Conservation (phyloP, 2,113 vertebrate species). For the Chauna torquata region DNA sequence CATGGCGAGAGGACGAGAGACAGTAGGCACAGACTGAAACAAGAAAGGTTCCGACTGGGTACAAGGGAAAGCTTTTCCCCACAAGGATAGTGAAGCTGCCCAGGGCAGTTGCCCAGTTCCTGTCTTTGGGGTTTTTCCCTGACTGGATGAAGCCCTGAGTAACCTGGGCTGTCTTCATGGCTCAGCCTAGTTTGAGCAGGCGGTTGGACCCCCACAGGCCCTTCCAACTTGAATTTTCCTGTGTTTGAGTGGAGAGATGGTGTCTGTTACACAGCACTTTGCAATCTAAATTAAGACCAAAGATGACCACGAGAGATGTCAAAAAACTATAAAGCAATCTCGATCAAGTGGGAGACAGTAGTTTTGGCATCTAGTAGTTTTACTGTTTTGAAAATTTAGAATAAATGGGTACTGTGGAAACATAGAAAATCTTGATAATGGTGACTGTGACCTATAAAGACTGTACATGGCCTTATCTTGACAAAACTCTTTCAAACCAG, state of each 20-base stretch:
- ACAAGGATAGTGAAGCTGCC: neutral
- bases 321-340: neutral
- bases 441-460: neutral
- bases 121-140: neutral
- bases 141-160: neutral
- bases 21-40: neutral
- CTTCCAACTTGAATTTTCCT: neutral
- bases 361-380: neutral
- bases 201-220: neutral
- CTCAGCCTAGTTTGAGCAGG: neutral
- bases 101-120: neutral
- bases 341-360: neutral
- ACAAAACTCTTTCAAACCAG: neutral
- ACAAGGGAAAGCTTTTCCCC: neutral
- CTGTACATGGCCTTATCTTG: neutral
- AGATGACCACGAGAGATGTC: neutral
- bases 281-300: neutral
- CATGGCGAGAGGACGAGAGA: neutral
- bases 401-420: neutral
- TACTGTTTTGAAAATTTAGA: neutral
- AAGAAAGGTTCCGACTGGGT: neutral
- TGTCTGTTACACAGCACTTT: neutral
- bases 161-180: neutral
- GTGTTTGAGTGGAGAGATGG: neutral
- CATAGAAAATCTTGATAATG: neutral